These are phyloP conservation scores for Pteruthius melanotis DNA, from an alignment of 2,113 vertebrate genomes.

Conservation along the genomic window DNA sequence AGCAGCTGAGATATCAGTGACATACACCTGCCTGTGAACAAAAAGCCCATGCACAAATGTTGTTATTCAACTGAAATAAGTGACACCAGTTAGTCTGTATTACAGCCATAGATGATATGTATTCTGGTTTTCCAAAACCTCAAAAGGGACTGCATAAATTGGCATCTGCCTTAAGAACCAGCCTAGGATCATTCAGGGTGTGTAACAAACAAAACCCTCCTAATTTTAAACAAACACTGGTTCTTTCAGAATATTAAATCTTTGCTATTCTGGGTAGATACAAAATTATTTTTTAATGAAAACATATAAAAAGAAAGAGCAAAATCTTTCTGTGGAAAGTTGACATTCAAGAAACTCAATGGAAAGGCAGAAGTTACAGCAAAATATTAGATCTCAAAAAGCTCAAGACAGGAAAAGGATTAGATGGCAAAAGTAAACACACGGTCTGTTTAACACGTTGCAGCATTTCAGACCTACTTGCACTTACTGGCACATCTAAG, in stretches of 20 bases:
- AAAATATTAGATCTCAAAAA: neutral
- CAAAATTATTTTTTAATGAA: neutral
- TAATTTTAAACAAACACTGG: neutral
- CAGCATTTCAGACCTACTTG: neutral
- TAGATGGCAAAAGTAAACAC: neutral
- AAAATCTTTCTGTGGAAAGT: neutral
- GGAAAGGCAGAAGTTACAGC: neutral
- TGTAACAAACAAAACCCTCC: accelerated
- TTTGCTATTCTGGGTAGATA: neutral
- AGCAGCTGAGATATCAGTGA: neutral
- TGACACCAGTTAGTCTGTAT: neutral
- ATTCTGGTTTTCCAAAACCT: neutral
- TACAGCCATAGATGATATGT: neutral
- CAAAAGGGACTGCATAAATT: neutral
- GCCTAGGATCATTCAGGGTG: neutral
- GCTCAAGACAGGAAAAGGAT: neutral
- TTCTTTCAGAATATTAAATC: neutral
- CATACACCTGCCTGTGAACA: neutral
- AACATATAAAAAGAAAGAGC: neutral
- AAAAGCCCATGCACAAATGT: neutral
- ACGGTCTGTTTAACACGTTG: neutral
- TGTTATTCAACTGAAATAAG: neutral
- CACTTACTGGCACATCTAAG: neutral
- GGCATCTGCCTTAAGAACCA: neutral
- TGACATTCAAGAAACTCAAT: neutral